Percentiles rank a stretch among this genome's conserved stretches.
These are phyloP conservation scores for Lucinisca nassula DNA, from an alignment of 2,888 invertebrate genomes.

Conservation along the genomic window DNA sequence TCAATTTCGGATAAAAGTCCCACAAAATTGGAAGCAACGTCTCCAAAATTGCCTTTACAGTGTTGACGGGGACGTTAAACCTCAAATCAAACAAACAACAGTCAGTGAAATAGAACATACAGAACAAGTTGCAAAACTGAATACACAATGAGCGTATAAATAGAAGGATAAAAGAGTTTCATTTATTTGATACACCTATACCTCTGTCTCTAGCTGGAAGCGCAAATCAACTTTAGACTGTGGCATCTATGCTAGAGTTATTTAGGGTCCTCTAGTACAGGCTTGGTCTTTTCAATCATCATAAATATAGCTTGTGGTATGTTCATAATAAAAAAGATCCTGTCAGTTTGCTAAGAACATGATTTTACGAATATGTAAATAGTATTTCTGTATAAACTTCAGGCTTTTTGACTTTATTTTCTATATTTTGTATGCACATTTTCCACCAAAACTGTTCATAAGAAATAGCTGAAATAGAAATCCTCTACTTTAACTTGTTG, in stretches of 20 bases:
- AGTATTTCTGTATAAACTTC: too few species aligned
- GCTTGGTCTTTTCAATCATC: neutral
- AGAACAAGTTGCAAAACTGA: constrained; percentile 41
- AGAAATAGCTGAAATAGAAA: constrained; percentile 13
- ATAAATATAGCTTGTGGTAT: neutral
- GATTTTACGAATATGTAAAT: too few species aligned
- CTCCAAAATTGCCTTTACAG: too few species aligned
- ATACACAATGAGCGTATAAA: constrained; percentile 51
- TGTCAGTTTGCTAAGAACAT: too few species aligned
- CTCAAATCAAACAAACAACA: too few species aligned
- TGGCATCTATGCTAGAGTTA: constrained; percentile 41
- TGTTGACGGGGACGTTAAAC: too few species aligned
- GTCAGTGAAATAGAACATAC: constrained; percentile 33
- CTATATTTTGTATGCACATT: neutral
- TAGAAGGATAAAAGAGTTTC: constrained; percentile 41
- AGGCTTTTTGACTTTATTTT: too few species aligned
- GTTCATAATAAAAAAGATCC: too few species aligned
- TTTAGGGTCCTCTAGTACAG: constrained; percentile 51
- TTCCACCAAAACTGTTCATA: neutral
- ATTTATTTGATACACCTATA: constrained; percentile 46
- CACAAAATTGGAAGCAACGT: too few species aligned
- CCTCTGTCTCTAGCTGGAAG: constrained; percentile 38
- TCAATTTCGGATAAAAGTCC: too few species aligned
- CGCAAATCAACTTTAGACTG: constrained; percentile 59
- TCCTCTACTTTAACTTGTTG: constrained; percentile 26